Evolutionary conservation across 1,140 invertebrate species (phyloP).

Genomic region (Tetramorium parvispinum): DNA sequence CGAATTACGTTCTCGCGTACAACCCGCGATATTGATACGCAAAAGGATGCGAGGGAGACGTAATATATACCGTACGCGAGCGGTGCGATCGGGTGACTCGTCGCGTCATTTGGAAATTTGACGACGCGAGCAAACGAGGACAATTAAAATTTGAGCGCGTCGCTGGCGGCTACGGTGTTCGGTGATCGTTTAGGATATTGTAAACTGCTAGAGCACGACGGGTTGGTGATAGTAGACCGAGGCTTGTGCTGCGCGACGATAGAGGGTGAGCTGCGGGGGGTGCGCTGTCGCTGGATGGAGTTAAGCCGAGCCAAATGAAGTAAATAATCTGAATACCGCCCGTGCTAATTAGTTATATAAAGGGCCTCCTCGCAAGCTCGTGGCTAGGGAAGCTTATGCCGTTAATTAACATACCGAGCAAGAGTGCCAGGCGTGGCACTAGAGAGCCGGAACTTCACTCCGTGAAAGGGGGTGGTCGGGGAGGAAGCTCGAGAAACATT

Average conservation of each 20-base stretch:
- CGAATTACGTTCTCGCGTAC: conserved; percentile 8
- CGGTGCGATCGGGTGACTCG: conserved; percentile 51
- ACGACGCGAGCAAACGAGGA: conserved; percentile 62
- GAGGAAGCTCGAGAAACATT: conserved; percentile 70
- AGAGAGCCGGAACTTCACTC: conserved; percentile 60
- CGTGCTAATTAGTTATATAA: conserved; percentile 83
- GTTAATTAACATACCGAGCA: conserved; percentile 84
- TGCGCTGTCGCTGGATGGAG: conserved; percentile 63
- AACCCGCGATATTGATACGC: conserved; percentile 53
- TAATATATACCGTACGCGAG: conserved; percentile 53
- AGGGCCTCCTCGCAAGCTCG: conserved; percentile 75
- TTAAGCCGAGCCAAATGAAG: conserved; percentile 76
- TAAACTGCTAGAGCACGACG: conserved; percentile 49
- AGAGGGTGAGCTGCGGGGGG: conserved; percentile 55
- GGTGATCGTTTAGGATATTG: conserved; percentile 63
- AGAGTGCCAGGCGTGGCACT: conserved; percentile 69
- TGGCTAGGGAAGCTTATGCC: conserved; percentile 81
- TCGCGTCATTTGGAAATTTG: conserved; percentile 60
- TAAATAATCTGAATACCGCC: conserved; percentile 80
- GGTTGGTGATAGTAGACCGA: conserved; percentile 1
- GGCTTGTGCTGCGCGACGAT: conserved; percentile 8
- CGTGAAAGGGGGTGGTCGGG: conserved; percentile 16
- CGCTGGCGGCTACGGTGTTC: conserved; percentile 54
- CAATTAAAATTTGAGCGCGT: conserved; percentile 63
- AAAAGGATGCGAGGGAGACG: conserved; percentile 39